Base-by-base conservation (phyloP, 2,888 invertebrate genomes). In the Meiosimyza platycephala region DNA sequence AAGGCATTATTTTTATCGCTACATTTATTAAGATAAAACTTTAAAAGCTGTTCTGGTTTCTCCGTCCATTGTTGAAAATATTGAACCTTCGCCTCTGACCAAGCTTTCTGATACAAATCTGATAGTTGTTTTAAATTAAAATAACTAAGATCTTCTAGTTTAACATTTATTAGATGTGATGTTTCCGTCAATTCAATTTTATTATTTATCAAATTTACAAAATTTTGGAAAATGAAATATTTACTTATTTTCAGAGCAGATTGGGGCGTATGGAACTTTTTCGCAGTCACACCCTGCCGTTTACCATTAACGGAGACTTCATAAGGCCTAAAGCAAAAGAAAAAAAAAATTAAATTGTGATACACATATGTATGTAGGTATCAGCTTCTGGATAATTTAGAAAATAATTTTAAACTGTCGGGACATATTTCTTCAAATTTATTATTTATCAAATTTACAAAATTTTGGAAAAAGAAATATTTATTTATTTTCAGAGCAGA, bases 261-360 rank as follows among this genome's bases (percentile, higher is more conserved):
- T 15, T 83, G 88, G 18, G 86, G 85, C 28, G 81, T 83, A 66
- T 85, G 83, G 40, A 85, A 50, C 1, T 81, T 79, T 50, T 92
- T 94, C 83, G 93, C 94, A 0, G 94, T 95, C 1, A 92, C 88
- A 6, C 96, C 96, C 83, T 94, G 92, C 76, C 92, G 93, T 80
- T 89, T 90, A 6, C 97, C 96, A 81, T 93, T 91, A 0, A 95
- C 93, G 22, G 92, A 90, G 47, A 95, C 91, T 88, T 96, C 94
- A 60, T 88, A 84, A 50, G 89, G 80, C 69, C 94, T 94, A 82
- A 75, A 4, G 4, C 28, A 28, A 89, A 78, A 86, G 83, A 70
- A 70, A 70, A 13, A 51, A 52, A 28, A 28, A 28, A 28, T 28
- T 4, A 28, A 4, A 28, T 28, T 28, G 28, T 22, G 22, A 22